These are phyloP conservation scores for Scelioninae gen. 1 DNA, from an alignment of 2,888 invertebrate genomes.

Conservation along the genomic window DNA sequence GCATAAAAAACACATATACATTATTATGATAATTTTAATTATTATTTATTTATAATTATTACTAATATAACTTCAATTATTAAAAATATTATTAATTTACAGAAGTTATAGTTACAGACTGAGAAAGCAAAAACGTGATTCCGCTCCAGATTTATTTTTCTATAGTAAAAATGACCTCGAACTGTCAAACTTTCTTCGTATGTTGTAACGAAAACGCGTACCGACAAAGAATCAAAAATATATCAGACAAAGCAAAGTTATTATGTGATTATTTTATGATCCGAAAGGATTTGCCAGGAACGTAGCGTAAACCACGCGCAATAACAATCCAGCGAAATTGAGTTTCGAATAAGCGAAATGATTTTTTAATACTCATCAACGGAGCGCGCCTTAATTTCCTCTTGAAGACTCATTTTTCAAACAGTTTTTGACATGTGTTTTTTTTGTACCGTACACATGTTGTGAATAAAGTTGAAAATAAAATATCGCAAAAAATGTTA, in stretches of 20 bases:
- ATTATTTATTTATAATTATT: no score
- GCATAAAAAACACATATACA: no score
- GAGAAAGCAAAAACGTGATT: no score
- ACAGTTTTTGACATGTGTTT: not conserved
- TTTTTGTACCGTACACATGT: no score
- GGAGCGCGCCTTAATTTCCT: conserved; percentile 8
- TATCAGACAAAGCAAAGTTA: conserved; percentile 21
- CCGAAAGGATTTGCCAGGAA: conserved; percentile 22
- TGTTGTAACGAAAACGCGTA: conserved; percentile 6
- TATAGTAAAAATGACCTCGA: not conserved
- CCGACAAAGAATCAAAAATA: conserved; percentile 7
- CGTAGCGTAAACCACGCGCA: conserved; percentile 12
- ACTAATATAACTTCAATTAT: no score
- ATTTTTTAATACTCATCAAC: conserved; percentile 35
- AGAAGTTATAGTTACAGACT: no score
- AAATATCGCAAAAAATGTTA: no score
- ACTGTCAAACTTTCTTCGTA: not conserved
- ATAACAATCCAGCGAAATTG: conserved; percentile 26
- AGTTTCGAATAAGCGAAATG: conserved; percentile 29
- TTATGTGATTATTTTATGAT: conserved; percentile 40
- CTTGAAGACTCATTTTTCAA: not conserved
- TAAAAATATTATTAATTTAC: no score
- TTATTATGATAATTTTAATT: no score
- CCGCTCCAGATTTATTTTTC: not conserved
- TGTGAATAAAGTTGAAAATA: no score